These are phyloP conservation scores for Coluber constrictor DNA, from an alignment of 2,797 vertebrate genomes.

Conservation along the genomic window DNA sequence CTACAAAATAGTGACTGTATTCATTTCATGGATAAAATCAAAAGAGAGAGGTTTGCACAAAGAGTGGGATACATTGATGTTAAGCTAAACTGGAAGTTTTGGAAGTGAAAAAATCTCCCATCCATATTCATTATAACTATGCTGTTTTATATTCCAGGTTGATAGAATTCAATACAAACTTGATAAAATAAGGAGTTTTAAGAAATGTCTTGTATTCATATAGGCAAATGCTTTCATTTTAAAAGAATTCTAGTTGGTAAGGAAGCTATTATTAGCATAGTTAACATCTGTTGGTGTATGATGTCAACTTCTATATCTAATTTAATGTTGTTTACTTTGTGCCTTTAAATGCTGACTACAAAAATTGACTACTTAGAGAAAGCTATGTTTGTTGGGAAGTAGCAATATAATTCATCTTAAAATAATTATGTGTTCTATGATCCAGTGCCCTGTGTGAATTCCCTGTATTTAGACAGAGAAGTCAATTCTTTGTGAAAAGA, in stretches of 20 bases:
- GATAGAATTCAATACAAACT: neutral
- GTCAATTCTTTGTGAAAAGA: neutral
- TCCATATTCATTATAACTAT: neutral
- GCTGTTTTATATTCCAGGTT: neutral
- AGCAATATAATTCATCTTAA: neutral
- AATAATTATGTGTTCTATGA: neutral
- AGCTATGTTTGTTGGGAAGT: constrained; percentile 5
- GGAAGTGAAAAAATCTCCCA: neutral
- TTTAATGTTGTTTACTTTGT: constrained; percentile 7
- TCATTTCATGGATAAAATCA: neutral
- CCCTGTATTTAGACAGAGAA: neutral
- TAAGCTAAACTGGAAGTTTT: neutral
- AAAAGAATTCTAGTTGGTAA: neutral
- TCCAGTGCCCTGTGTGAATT: neutral
- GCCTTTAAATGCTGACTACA: neutral
- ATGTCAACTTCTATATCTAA: constrained; percentile 30
- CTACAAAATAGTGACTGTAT: neutral
- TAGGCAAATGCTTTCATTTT: constrained; percentile 1
- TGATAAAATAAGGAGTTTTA: neutral
- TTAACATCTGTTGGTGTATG: constrained; percentile 25
- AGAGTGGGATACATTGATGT: neutral
- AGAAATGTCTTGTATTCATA: fast-evolving
- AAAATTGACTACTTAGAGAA: neutral
- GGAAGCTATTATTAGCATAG: neutral
- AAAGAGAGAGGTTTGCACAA: neutral